Evolutionary conservation across 2,888 invertebrate species (phyloP).

Genomic region (Nesidiocoris tenuis): DNA sequence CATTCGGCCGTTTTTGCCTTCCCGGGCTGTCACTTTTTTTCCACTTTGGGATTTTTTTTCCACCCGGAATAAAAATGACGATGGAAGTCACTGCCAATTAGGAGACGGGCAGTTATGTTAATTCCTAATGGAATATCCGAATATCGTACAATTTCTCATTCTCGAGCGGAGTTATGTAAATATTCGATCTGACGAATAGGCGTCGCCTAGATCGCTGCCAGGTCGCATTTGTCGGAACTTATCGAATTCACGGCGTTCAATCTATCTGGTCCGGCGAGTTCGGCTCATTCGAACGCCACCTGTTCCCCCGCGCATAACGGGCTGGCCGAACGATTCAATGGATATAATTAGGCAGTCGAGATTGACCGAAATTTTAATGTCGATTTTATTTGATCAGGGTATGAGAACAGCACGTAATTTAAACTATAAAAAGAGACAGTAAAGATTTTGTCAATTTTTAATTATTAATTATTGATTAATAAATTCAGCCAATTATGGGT

Average conservation of each 20-base stretch:
- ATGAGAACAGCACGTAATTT: too few species aligned
- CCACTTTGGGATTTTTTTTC: background rate
- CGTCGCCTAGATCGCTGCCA: background rate
- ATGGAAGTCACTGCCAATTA: background rate
- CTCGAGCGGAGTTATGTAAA: background rate
- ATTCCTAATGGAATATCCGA: background rate
- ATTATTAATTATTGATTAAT: too few species aligned
- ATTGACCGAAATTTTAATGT: too few species aligned
- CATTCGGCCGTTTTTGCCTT: too few species aligned
- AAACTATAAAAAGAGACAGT: too few species aligned
- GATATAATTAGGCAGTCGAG: too few species aligned
- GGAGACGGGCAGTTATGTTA: background rate
- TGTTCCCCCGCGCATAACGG: too few species aligned
- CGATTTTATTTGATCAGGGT: too few species aligned
- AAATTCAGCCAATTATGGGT: too few species aligned
- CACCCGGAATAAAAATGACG: background rate
- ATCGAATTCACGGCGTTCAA: background rate
- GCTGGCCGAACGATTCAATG: too few species aligned
- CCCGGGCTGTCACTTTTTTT: background rate
- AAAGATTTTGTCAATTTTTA: too few species aligned
- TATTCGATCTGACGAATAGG: background rate
- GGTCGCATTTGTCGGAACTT: background rate
- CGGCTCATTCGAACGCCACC: background rate
- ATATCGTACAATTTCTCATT: background rate
- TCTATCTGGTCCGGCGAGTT: background rate